These are phyloP conservation scores for Parapsyche elsis DNA, from an alignment of 1,140 invertebrate species.

Conservation along the genomic window DNA sequence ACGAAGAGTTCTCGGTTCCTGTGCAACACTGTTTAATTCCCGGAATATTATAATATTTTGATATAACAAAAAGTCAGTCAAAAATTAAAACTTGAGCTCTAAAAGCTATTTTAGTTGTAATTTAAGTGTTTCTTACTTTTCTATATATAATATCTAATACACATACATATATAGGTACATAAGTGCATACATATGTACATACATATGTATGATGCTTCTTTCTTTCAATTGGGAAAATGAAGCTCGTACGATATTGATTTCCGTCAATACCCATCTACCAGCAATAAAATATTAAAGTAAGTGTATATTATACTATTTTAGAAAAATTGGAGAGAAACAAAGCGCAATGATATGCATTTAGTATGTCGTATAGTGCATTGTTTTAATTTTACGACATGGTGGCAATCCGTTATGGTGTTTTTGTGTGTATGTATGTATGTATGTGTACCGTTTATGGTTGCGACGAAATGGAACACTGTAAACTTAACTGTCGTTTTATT, in stretches of 20 bases:
- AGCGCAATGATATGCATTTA: neutral
- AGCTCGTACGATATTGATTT: neutral
- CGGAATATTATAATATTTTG: too few species aligned
- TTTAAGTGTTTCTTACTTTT: too few species aligned
- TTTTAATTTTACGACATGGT: slow-evolving; percentile 12
- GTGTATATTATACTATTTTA: neutral
- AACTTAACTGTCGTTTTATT: slow-evolving; percentile 17
- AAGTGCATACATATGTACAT: too few species aligned
- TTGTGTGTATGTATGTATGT: neutral
- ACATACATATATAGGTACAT: too few species aligned
- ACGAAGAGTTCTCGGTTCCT: too few species aligned
- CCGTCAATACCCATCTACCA: too few species aligned
- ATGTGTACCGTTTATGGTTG: neutral
- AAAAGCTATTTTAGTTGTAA: too few species aligned
- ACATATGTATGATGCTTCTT: too few species aligned
- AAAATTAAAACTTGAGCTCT: too few species aligned
- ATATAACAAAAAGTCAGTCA: too few species aligned
- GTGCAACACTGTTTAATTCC: too few species aligned
- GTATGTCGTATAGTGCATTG: neutral
- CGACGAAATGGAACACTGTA: neutral
- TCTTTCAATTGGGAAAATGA: neutral
- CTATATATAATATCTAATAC: too few species aligned
- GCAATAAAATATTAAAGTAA: neutral
- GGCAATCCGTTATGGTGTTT: neutral
- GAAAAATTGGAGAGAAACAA: neutral